A percentile compares a stretch with the other conserved stretches of the same genome.
These are phyloP conservation scores for Sinocyclocheilus grahami DNA, from an alignment of 2,113 vertebrate genomes.

Conservation along the genomic window DNA sequence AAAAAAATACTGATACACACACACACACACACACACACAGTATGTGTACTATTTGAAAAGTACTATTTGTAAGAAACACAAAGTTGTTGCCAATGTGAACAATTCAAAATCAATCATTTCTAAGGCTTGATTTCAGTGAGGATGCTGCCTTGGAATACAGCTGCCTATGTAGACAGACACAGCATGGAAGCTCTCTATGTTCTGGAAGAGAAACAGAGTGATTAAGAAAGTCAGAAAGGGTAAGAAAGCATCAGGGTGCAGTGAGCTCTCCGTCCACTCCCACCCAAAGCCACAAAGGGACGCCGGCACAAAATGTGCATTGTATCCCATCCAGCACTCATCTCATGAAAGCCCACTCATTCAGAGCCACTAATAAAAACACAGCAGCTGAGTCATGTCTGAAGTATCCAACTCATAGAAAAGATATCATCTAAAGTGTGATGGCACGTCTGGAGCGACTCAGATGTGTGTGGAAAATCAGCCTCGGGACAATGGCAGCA, in stretches of 20 bases:
- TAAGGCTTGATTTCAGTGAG: background rate
- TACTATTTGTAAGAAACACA: background rate
- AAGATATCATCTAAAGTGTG: conserved; percentile 36
- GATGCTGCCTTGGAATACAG: background rate
- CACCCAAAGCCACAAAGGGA: conserved; percentile 26
- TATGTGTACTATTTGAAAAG: background rate
- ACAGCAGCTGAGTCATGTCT: conserved; percentile 21
- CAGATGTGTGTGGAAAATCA: background rate
- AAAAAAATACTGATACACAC: background rate
- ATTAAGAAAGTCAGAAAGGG: background rate
- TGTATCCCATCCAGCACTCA: conserved; percentile 30
- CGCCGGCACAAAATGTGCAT: conserved; percentile 35
- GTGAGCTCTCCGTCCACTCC: conserved; percentile 10
- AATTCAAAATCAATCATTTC: background rate
- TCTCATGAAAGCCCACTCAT: conserved; percentile 37
- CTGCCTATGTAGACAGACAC: conserved; percentile 15
- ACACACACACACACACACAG: background rate
- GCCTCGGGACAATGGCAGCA: background rate
- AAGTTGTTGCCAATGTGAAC: background rate
- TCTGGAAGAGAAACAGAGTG: conserved; percentile 5
- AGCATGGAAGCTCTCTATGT: background rate
- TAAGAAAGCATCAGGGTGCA: conserved; percentile 17
- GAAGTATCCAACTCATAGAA: conserved; percentile 20
- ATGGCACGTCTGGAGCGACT: conserved; percentile 23
- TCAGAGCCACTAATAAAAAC: conserved; percentile 7